phyloP scores from a whole-genome alignment of 2,888 invertebrate species.

The Brenthis ino region DNA sequence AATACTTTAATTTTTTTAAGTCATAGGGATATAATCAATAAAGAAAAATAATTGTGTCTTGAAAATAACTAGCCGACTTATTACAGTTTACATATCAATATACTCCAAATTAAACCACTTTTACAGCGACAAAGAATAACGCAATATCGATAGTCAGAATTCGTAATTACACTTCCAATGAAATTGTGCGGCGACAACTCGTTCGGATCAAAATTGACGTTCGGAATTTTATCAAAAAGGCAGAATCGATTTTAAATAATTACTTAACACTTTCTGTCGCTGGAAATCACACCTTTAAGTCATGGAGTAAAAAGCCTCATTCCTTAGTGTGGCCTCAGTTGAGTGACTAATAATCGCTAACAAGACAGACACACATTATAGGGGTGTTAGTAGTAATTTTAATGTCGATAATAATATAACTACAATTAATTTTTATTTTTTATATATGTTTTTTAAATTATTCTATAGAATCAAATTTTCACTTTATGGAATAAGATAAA shows the following conservation, averaged over 20 bases:
- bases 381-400: conserved; percentile 57
- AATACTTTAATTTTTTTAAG: too few species aligned
- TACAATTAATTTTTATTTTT: background rate
- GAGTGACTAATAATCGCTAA: conserved; percentile 76
- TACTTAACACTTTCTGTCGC: conserved; percentile 72
- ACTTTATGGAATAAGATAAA: background rate
- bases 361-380: conserved; percentile 70
- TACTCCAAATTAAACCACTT: conserved; percentile 9
- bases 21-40: background rate
- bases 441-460: background rate
- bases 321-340: conserved; percentile 57
- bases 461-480: too few species aligned
- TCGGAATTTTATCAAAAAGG: conserved; percentile 48
- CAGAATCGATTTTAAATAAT: conserved; percentile 65
- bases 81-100: conserved; percentile 19
- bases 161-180: conserved; percentile 35
- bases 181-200: conserved; percentile 52
- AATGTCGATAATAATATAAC: conserved; percentile 27
- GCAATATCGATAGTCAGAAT: conserved; percentile 24
- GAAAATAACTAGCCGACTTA: background rate
- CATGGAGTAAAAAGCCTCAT: conserved; percentile 70
- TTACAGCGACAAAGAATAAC: conserved; percentile 22
- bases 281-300: conserved; percentile 76
- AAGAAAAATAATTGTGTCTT: background rate
- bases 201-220: conserved; percentile 52